These are phyloP conservation scores for Lacanobia wlatinum DNA, from an alignment of 2,888 invertebrate genomes.

Conservation along the genomic window DNA sequence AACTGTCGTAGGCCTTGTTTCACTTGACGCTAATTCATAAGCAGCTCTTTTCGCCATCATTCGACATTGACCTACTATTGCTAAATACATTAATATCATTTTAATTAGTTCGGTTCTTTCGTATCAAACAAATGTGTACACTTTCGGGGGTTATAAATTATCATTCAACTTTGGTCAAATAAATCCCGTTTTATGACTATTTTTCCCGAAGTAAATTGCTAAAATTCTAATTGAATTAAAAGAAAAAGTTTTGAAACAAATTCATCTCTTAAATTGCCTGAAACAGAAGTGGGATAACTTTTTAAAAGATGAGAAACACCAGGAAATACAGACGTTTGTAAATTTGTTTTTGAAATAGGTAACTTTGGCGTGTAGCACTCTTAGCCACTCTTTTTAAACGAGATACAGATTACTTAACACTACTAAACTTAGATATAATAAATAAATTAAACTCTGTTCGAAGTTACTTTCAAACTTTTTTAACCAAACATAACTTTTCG, in stretches of 20 bases:
- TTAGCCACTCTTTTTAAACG: background rate
- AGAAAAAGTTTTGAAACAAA: slow-evolving; percentile 4
- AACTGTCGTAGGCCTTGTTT: slow-evolving; percentile 67
- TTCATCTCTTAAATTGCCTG: slow-evolving; percentile 27
- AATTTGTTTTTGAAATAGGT: background rate
- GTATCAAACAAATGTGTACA: background rate
- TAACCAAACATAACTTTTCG: background rate
- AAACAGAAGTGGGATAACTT: background rate
- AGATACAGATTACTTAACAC: background rate
- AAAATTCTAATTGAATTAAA: slow-evolving; percentile 24
- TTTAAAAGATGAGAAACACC: background rate
- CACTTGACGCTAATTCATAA: slow-evolving; percentile 62
- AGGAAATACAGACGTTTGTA: background rate
- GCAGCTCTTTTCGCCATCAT: slow-evolving; percentile 51
- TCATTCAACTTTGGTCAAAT: background rate
- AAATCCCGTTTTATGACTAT: background rate
- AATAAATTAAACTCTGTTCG: background rate
- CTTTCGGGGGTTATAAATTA: background rate
- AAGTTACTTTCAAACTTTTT: slow-evolving; percentile 24
- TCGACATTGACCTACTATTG: slow-evolving; percentile 58
- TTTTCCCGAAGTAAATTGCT: background rate
- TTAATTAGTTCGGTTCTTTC: slow-evolving; percentile 6
- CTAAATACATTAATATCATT: slow-evolving; percentile 23
- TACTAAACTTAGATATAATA: background rate
- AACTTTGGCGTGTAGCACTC: background rate